Conservation (phyloP, 2,113 vertebrate species). For the Macroglossus sobrinus region DNA sequence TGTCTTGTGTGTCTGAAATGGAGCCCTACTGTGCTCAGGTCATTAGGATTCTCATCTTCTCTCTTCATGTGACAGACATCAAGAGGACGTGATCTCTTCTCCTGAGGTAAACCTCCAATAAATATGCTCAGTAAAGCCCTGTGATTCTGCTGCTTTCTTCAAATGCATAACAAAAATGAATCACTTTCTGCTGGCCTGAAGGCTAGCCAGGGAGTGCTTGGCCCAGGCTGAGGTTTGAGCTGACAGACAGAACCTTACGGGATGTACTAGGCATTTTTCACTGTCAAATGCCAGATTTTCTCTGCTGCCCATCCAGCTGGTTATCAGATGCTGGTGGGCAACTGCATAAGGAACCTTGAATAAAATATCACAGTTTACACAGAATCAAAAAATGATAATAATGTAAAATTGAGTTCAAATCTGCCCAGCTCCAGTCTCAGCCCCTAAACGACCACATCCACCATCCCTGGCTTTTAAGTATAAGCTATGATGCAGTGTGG, state of each 20-base stretch:
- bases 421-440: not conserved
- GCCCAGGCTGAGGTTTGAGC: not conserved
- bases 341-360: not conserved
- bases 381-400: slow-evolving; percentile 5
- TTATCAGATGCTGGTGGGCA: not conserved
- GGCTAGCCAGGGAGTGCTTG: not conserved
- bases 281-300: slow-evolving; percentile 42
- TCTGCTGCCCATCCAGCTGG: slow-evolving; percentile 42
- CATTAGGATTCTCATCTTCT: slow-evolving; percentile 23
- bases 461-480: not conserved
- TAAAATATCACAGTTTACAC: slow-evolving; percentile 35
- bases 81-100: slow-evolving; percentile 57
- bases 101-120: slow-evolving; percentile 56
- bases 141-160: slow-evolving; percentile 60
- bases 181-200: slow-evolving; percentile 57
- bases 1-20: slow-evolving; percentile 3
- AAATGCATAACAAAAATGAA: slow-evolving; percentile 48
- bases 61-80: slow-evolving; percentile 4
- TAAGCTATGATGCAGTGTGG: rapidly evolving
- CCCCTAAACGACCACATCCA: not conserved
- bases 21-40: slow-evolving; percentile 2
- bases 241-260: slow-evolving; percentile 32
- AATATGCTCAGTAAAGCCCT: slow-evolving; percentile 38
- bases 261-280: not conserved
- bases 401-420: slow-evolving; percentile 32